Evolutionary conservation across 2,113 vertebrate genomes (phyloP), one percentile per base, ranked within the genome.

Genomic region (Acanthisitta chloris): DNA sequence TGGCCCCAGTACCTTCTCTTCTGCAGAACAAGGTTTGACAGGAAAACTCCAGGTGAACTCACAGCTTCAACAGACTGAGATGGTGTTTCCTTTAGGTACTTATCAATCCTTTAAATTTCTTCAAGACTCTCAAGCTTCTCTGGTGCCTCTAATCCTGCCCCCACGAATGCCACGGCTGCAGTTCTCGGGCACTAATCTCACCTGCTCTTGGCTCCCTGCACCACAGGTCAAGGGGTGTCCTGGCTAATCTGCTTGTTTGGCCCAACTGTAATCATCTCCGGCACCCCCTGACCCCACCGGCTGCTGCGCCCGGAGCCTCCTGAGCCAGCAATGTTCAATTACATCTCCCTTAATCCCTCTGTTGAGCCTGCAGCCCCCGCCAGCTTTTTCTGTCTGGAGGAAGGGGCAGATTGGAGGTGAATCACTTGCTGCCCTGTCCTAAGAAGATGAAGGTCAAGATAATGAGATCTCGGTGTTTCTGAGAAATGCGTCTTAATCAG

Each of bases 391-490:
- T 67, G 70, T 93, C 94, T 89, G 83, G 76, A 95, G 49, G 90
- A 90, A 88, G 88, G 93, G 86, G 79, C 90, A 90, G 93, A 92
- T 92, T 86, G 81, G 83, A 97, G 93, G 88, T 95, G 90, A 97
- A 82, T 88, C 90, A 48, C 70, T 90, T 11, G 0, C 86, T 87
- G 86, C 77, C 84, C 84, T 57, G 70, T 79, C 91, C 92, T 96
- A 96, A 97, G 94, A 55, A 92, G 95, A 96, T 95, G 92, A 97
- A 97, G 93, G 97, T 95, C 92, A 94, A 95, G 93, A 96, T 97
- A 96, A 97, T 93, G 92, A 62, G 96, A 96, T 96, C 92, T 65
- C 14, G 0, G 74, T 71, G 70, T 95, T 95, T 94, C 82, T 81
- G 90, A 88, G 88, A 94, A 97, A 94, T 19, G 51, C 90, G 89